These are phyloP conservation scores for Cottoperca gobio DNA, from an alignment of 2,797 vertebrate genomes.

Conservation along the genomic window DNA sequence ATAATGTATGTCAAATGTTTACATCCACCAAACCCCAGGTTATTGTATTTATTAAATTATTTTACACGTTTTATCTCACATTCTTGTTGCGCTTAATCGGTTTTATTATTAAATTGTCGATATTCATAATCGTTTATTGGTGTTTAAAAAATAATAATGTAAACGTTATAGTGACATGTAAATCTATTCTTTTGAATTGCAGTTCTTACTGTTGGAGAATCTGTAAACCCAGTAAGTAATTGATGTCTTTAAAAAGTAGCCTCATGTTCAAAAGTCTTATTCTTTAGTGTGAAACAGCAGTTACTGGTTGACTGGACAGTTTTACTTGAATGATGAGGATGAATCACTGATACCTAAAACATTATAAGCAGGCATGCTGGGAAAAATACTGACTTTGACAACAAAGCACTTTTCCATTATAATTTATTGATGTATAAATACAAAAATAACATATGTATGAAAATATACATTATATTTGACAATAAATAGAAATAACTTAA, in stretches of 20 bases:
- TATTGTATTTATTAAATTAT: constrained; percentile 87
- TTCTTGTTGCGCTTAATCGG: constrained; percentile 8
- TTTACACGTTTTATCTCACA: constrained; percentile 67
- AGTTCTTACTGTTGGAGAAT: background rate
- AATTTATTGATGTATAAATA: constrained; percentile 67
- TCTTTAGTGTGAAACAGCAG: background rate
- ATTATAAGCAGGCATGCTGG: background rate
- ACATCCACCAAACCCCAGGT: constrained; percentile 67
- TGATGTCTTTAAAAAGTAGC: background rate
- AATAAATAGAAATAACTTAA: constrained; percentile 59
- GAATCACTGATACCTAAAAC: background rate
- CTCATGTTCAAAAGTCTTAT: background rate
- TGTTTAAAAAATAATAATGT: too few species aligned
- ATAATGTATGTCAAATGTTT: constrained; percentile 77
- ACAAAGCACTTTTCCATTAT: background rate
- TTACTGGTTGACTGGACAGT: background rate
- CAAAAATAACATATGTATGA: background rate
- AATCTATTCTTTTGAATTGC: background rate
- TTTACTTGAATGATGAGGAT: background rate
- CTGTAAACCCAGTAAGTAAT: background rate
- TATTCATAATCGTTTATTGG: background rate
- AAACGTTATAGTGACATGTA: background rate
- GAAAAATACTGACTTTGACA: background rate
- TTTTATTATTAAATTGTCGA: constrained; percentile 10
- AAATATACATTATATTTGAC: constrained; percentile 50